These are phyloP conservation scores for Mastacembelus armatus DNA, from an alignment of 2,797 vertebrate genomes.

Conservation along the genomic window DNA sequence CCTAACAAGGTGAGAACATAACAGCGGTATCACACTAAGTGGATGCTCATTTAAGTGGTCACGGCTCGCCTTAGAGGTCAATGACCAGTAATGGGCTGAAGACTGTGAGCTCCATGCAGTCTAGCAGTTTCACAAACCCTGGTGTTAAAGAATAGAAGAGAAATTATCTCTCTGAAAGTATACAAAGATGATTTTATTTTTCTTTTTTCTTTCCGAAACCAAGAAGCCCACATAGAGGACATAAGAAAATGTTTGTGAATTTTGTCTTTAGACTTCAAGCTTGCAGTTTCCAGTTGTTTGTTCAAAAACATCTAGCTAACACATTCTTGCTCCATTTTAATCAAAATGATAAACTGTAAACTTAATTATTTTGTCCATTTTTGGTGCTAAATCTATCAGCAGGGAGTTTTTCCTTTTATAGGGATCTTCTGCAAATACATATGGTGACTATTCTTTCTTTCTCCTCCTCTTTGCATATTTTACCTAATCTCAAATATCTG, in stretches of 20 bases:
- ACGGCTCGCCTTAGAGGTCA: no score
- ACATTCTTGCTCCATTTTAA: slow-evolving; percentile 5
- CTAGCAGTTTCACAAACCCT: not conserved
- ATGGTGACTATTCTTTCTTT: not conserved
- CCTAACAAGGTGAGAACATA: not conserved
- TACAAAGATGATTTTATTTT: no score
- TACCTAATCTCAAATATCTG: slow-evolving; percentile 13
- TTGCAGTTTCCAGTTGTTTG: slow-evolving; percentile 8
- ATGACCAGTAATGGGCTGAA: no score
- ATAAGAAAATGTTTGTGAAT: no score
- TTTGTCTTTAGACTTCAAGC: not conserved
- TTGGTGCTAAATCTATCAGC: not conserved
- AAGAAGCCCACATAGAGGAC: no score
- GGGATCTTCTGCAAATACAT: no score
- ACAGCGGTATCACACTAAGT: not conserved
- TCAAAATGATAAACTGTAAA: slow-evolving; percentile 4
- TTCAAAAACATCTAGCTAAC: slow-evolving; percentile 11
- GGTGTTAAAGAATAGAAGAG: not conserved
- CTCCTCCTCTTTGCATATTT: not conserved
- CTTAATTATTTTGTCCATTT: not conserved
- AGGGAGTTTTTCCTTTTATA: not conserved
- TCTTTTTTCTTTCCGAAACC: no score
- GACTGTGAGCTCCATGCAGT: not conserved
- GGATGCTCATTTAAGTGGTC: no score
- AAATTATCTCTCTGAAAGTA: not conserved